Base-by-base conservation (phyloP, 2,888 invertebrate genomes). In the Teleogryllus oceanicus region DNA sequence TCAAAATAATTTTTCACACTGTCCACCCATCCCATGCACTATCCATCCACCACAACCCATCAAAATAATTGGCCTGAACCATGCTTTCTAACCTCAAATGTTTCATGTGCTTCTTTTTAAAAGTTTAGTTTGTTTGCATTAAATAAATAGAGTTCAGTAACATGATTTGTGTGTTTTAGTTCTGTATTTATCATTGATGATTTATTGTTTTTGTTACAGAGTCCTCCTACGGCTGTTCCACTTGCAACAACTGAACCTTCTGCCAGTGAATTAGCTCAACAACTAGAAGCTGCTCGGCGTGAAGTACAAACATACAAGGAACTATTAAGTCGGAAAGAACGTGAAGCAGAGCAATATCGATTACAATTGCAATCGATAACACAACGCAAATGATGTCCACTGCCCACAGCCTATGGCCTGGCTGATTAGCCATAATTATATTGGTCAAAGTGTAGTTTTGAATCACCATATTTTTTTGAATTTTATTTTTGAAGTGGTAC, bases 341-440 rank as follows among this genome's bases (percentile, higher is more conserved):
- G 86, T 74, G 88, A 88, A 83, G 87, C 87, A 12, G 87, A 88
- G 82, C 85, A 86, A 79, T 88, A 87, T 81, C 87, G 87, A 81
- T 87, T 87, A 82, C 87, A 87, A 79, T 74, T 81, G n/a, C 77
- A 81, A 49, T 80, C 78, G 1, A 80, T 80, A 16, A 78, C 80
- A 8, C 79, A 81, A 50, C 75, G 51, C 49, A 78, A 77, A 62
- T 77, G 62, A 62, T 62, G 62, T 13, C n/a, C 62, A 37, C 37
- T 37, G 37, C 8, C 37, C 37, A 37, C 37, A 37, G 37, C 8
- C 37, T 37, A 37, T 37, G 37, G 37, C 8, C 37, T 37, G 37
- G 37, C 37, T 37, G 37, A 37, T 37, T 37, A 5, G 37, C 37
- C 37, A 37, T 37, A 37, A 37, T 8, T 37, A 37, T 37, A 37